Conservation (phyloP, 1,140 invertebrate genomes). For the Octopus sinensis region DNA sequence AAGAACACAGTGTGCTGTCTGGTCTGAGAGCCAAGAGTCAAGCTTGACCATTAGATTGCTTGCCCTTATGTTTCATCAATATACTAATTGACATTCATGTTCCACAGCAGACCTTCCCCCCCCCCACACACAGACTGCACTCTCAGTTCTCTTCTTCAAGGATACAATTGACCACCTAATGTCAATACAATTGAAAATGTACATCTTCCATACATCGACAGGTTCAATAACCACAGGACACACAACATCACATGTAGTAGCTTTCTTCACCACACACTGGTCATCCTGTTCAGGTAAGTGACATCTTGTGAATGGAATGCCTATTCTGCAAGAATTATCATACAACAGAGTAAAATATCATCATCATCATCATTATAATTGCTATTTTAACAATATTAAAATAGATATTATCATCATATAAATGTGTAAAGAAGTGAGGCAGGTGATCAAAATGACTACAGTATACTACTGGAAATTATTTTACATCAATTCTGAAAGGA, state of each 20-base stretch:
- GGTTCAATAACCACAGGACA: conserved; percentile 19
- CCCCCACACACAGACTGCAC: too few relatives aligned
- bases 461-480: too few relatives aligned
- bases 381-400: neutral
- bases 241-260: conserved; percentile 16
- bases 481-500: too few relatives aligned
- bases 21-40: neutral
- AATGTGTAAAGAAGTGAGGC: neutral
- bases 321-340: conserved; percentile 35
- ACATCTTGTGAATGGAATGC: conserved; percentile 34
- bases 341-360: neutral
- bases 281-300: conserved; percentile 25
- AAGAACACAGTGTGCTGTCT: neutral
- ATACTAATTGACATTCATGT: neutral
- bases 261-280: conserved; percentile 20
- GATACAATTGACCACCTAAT: conserved; percentile 48
- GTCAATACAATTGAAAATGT: conserved; percentile 39
- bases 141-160: conserved; percentile 18
- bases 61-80: neutral
- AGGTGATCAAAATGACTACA: neutral
- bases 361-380: neutral
- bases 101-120: too few relatives aligned
- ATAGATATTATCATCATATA: neutral
- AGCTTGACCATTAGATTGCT: neutral
- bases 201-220: conserved; percentile 28